A percentile compares a stretch with the other conserved stretches of the same genome.
Evolutionary conservation across 2,113 vertebrate species (phyloP).

Genomic region (Herpailurus yagouaroundi): DNA sequence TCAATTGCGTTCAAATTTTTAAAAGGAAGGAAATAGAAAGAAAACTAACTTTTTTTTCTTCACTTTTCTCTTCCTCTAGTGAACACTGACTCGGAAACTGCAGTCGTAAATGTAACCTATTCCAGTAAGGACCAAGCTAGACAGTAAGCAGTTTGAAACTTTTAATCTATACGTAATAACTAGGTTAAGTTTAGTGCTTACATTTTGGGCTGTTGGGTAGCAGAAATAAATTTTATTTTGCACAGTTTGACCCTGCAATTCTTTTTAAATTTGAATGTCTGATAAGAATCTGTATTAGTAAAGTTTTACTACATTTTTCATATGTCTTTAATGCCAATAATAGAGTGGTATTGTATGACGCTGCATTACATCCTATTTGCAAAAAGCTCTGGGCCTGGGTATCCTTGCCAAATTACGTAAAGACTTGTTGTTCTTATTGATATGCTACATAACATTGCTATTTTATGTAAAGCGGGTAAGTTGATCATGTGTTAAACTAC

Average conservation of each 20-base stretch:
- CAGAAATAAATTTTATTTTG: constrained; percentile 22
- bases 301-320: constrained; percentile 4
- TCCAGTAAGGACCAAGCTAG: constrained; percentile 97
- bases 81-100: constrained; percentile 98
- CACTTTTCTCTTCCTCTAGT: constrained; percentile 86
- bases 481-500: neutral
- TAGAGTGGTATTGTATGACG: neutral
- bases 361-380: neutral
- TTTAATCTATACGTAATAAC: neutral
- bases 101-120: constrained; percentile 98
- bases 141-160: constrained; percentile 90
- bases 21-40: constrained; percentile 20
- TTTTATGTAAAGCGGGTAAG: constrained; percentile 42
- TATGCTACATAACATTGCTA: neutral
- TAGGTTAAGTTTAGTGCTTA: constrained; percentile 7
- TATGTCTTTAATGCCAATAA: neutral
- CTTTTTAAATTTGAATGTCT: constrained; percentile 13
- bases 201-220: neutral
- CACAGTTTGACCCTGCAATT: neutral
- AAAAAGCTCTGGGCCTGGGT: neutral
- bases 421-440: too few species aligned
- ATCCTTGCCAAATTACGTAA: neutral
- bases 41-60: constrained; percentile 67
- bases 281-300: neutral
- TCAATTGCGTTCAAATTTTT: constrained; percentile 70